Evolutionary conservation across 2,888 invertebrate species (phyloP).

Genomic region (Callosobruchus maculatus): DNA sequence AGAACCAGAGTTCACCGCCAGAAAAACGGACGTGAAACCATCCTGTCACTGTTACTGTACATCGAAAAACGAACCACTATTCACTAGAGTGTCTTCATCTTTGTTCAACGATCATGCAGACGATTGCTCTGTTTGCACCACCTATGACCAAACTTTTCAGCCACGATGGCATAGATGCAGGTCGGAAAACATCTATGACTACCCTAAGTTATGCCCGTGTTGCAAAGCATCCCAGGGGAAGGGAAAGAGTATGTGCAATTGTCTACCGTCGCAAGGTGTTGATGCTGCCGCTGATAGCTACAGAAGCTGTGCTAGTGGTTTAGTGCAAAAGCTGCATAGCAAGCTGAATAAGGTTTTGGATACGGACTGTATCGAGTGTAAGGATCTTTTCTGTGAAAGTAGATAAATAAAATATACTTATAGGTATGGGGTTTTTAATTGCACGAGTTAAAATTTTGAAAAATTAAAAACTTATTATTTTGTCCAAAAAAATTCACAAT

Average conservation of each 20-base stretch:
- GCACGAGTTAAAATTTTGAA: no score
- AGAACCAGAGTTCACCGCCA: background rate
- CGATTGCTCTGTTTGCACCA: conserved; percentile 23
- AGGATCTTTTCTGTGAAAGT: background rate
- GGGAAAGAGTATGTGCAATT: conserved; percentile 2
- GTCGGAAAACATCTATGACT: background rate
- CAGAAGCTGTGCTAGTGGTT: conserved; percentile 14
- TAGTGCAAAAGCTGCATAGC: conserved; percentile 24
- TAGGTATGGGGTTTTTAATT: no score
- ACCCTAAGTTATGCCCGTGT: conserved; percentile 15
- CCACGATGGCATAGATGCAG: conserved; percentile 7
- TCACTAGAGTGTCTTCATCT: conserved; percentile 4
- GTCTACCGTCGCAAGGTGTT: conserved; percentile 11
- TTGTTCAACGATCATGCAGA: conserved; percentile 11
- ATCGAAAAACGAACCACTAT: background rate
- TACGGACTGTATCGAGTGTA: conserved; percentile 18
- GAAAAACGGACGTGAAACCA: background rate
- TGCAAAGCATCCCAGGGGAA: conserved; percentile 14
- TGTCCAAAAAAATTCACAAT: no score
- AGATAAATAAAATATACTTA: background rate
- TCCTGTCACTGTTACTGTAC: background rate
- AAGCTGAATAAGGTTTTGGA: conserved; percentile 19
- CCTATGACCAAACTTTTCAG: conserved; percentile 25
- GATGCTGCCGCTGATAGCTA: conserved; percentile 12
- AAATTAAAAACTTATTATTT: no score